Percentiles rank a stretch among this genome's conserved stretches.
phyloP scores from a whole-genome alignment of 2,888 invertebrate genomes.

The Ryuthela nishihirai region DNA sequence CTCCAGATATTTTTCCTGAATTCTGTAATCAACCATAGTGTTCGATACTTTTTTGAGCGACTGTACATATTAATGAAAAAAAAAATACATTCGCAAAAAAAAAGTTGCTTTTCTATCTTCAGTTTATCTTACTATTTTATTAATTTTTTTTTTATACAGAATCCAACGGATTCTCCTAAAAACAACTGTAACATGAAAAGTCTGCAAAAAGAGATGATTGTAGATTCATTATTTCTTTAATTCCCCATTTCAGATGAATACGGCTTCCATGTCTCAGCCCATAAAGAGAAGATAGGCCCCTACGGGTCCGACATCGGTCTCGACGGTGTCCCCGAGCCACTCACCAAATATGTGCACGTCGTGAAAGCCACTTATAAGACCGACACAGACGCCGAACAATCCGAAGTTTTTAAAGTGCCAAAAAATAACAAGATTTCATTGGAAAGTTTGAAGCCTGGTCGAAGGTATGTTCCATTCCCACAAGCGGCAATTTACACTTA shows the following conservation, averaged over 20 bases:
- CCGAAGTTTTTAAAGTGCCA: slow-evolving; percentile 68
- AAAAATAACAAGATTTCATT: slow-evolving; percentile 61
- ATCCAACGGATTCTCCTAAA: too few species aligned
- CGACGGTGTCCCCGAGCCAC: slow-evolving; percentile 77
- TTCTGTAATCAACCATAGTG: too few species aligned
- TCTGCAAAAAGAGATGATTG: not conserved
- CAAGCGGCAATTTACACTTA: not conserved
- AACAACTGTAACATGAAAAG: not conserved
- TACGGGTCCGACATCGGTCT: slow-evolving; percentile 59
- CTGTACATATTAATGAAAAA: too few species aligned
- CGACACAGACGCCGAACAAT: slow-evolving; percentile 65
- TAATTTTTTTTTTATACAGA: too few species aligned
- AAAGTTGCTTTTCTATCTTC: too few species aligned
- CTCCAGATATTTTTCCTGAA: too few species aligned
- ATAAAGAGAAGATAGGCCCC: slow-evolving; percentile 67
- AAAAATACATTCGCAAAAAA: too few species aligned
- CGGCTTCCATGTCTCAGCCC: slow-evolving; percentile 72
- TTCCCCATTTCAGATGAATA: slow-evolving; percentile 66
- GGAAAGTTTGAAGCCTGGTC: slow-evolving; percentile 68
- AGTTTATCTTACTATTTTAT: too few species aligned
- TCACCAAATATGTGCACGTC: slow-evolving; percentile 84
- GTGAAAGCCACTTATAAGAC: slow-evolving; percentile 78
- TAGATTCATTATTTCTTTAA: not conserved
- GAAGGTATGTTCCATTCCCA: slow-evolving; percentile 56
- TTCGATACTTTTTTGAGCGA: too few species aligned